A percentile compares a stretch with the other conserved stretches of the same genome.
Conservation (phyloP, 2,888 invertebrate genomes). For the Omphaloscelis lunosa region DNA sequence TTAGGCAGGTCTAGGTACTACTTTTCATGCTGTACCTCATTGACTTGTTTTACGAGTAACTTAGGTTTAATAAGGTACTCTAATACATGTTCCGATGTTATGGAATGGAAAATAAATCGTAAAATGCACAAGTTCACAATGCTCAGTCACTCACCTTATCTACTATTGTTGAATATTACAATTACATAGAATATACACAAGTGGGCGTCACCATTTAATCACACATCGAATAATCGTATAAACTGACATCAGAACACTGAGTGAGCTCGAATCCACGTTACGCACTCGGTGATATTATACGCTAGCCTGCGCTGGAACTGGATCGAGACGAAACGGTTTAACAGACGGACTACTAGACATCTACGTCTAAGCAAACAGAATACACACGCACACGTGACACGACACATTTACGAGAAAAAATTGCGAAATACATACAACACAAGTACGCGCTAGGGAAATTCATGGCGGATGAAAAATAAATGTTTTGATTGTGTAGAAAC, state of each 20-base stretch:
- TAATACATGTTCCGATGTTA: neutral
- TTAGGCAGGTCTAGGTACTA: neutral
- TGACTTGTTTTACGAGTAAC: conserved; percentile 1
- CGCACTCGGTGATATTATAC: conserved; percentile 35
- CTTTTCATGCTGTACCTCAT: conserved; percentile 14
- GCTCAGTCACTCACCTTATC: conserved; percentile 30
- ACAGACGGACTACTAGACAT: conserved; percentile 16
- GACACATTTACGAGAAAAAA: conserved; percentile 16
- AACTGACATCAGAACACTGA: conserved; percentile 47
- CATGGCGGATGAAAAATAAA: conserved; percentile 51
- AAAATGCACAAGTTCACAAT: conserved; percentile 18
- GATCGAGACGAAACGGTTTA: conserved; percentile 49
- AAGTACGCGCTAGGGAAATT: conserved; percentile 45
- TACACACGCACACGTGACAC: conserved; percentile 3
- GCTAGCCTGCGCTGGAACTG: conserved; percentile 41
- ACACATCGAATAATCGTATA: conserved; percentile 29
- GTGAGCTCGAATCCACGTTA: conserved; percentile 31
- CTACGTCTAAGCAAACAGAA: conserved; percentile 21
- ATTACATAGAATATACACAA: conserved; percentile 18
- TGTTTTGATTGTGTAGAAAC: conserved; percentile 47
- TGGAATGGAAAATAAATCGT: conserved; percentile 10
- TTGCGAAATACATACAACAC: conserved; percentile 10
- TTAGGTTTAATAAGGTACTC: neutral
- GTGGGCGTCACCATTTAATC: conserved; percentile 41
- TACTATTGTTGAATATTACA: conserved; percentile 31